Evolutionary conservation across 2,113 vertebrate genomes (phyloP), one percentile per base, ranked within the genome.

Genomic region (Microcebus griseorufus): DNA sequence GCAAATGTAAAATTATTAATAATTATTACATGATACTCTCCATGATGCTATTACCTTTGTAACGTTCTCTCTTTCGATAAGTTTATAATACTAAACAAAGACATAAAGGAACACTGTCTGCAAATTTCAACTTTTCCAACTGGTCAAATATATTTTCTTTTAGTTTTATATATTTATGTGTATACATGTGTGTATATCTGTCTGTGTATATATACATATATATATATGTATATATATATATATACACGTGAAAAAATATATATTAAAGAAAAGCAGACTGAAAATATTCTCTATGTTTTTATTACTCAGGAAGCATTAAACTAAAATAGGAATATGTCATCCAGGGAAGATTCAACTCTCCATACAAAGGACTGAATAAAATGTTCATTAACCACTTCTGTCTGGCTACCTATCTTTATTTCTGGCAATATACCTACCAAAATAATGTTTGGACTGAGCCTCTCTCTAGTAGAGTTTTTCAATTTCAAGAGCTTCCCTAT

Each of bases 1-100:
- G 23, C 39, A 95, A 29, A 87, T 86, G 42, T 2, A 75, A 83
- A 96, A 80, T 75, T 51, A 87, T 90, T 84, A 84, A 81, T 88
- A 34, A 73, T 80, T 90, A 13, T 69, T 62, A 23, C 25, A 17
- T 79, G 14, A 16, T 70, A 58, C 9, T 85, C 8, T 58, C 20
- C 1, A 42, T 48, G 18, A 45, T 80, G 22, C 18, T 82, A 45
- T 75, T 94, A 34, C 23, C 55, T 89, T 60, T 76, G 65, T 53
- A 42, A 86, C 60, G 9, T 39, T 25, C 13, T 81, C 25, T 82
- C 39, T 84, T 78, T 34, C 16, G 2, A 0, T 69, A 92, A 88
- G 14, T 69, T 62, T 79, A 2, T 42, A 79, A 60, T n/a, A 18
- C 58, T 13, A 55, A 93, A 60, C 29, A 45, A 65, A 91, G 55